These are phyloP conservation scores for Pipa parva DNA, from an alignment of 2,113 vertebrate species.

Conservation along the genomic window DNA sequence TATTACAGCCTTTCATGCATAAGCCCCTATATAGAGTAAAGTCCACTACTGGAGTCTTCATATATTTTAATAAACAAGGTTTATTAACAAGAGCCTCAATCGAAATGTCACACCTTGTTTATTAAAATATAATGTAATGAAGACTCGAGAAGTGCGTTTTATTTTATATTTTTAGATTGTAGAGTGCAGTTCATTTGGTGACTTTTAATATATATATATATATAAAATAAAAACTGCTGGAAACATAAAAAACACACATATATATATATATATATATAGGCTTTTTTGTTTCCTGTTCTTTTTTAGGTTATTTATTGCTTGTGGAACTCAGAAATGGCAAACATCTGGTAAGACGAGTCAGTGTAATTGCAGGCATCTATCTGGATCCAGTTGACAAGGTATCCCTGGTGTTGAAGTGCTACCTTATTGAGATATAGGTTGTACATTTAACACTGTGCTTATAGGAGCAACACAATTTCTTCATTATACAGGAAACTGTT, in stretches of 20 bases:
- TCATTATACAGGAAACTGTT: constrained; percentile 34
- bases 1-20: too few species aligned
- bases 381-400: constrained; percentile 22
- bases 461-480: constrained; percentile 35
- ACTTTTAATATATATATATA: background rate
- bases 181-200: too few species aligned
- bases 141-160: too few species aligned
- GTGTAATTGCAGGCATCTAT: constrained; percentile 13
- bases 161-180: too few species aligned
- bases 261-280: background rate
- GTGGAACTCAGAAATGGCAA: background rate
- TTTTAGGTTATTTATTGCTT: too few species aligned
- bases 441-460: background rate
- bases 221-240: too few species aligned
- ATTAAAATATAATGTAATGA: too few species aligned
- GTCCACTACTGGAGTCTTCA: too few species aligned
- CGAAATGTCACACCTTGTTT: too few species aligned
- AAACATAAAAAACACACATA: background rate
- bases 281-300: background rate
- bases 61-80: too few species aligned
- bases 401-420: background rate
- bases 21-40: too few species aligned
- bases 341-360: background rate
- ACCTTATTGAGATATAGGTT: constrained; percentile 7
- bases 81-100: too few species aligned